Evolutionary conservation across 2,888 invertebrate species (phyloP).

Genomic region (Caenorhabditis zanzibari): DNA sequence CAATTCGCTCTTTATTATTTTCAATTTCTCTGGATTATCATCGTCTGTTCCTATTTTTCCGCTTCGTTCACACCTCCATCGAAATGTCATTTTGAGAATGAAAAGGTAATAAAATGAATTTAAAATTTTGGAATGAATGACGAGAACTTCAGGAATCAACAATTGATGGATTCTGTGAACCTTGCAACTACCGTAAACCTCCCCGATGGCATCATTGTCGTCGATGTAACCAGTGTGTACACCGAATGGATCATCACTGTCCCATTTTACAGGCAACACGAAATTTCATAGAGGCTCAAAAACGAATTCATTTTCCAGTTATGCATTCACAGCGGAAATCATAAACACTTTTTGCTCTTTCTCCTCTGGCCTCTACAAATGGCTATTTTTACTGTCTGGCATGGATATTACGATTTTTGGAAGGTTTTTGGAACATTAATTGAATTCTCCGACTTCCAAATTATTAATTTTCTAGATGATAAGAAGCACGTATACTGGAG

Average conservation of each 20-base stretch:
- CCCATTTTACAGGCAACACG: slow-evolving; percentile 73
- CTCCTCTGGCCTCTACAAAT: slow-evolving; percentile 66
- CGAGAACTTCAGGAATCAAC: background rate
- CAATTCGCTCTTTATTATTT: slow-evolving; percentile 43
- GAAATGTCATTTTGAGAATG: slow-evolving; percentile 7
- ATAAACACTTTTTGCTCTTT: slow-evolving; percentile 71
- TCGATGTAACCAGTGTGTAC: slow-evolving; percentile 64
- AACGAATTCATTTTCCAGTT: slow-evolving; percentile 38
- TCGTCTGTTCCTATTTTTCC: slow-evolving; percentile 69
- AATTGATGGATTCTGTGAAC: slow-evolving; percentile 50
- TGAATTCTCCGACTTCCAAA: background rate
- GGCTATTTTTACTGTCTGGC: slow-evolving; percentile 59
- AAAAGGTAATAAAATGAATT: slow-evolving; percentile 7
- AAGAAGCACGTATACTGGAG: slow-evolving; percentile 11
- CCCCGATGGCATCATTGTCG: slow-evolving; percentile 72
- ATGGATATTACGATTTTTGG: slow-evolving; percentile 56
- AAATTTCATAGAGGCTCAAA: too few relatives aligned
- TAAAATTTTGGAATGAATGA: background rate
- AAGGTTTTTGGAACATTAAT: slow-evolving; percentile 30
- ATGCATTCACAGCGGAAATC: slow-evolving; percentile 70
- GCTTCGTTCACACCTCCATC: slow-evolving; percentile 60
- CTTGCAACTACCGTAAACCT: slow-evolving; percentile 68
- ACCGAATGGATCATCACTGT: slow-evolving; percentile 76
- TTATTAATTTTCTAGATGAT: slow-evolving; percentile 28
- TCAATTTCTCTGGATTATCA: slow-evolving; percentile 68